Evolutionary conservation across 2,797 vertebrate genomes (phyloP).

Genomic region (Antrozous pallidus): DNA sequence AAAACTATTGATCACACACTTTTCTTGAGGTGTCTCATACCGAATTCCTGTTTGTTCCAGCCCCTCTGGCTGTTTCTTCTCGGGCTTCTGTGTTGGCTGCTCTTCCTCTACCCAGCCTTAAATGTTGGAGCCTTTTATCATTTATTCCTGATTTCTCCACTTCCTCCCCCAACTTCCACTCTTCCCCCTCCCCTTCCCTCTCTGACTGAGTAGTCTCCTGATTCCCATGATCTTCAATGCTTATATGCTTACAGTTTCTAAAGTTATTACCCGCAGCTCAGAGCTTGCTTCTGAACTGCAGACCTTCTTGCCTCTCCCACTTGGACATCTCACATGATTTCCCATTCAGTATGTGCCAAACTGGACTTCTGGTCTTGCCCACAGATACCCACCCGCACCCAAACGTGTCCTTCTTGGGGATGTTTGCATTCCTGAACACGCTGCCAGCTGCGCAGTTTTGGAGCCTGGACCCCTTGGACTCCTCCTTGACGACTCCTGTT

Average conservation of each 20-base stretch:
- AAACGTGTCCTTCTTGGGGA: not conserved
- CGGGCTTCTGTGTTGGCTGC: not conserved
- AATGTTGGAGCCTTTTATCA: not conserved
- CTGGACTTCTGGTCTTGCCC: not conserved
- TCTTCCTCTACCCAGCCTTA: not conserved
- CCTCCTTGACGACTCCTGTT: not conserved
- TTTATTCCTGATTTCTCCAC: not conserved
- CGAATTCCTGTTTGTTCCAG: not conserved
- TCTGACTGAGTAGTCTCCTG: not conserved
- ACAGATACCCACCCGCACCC: not conserved
- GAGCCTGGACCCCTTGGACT: not conserved
- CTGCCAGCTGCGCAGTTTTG: not conserved
- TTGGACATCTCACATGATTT: constrained; percentile 25
- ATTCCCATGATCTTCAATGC: not conserved
- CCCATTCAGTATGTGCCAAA: not conserved
- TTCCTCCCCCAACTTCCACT: not conserved
- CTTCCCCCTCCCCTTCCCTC: not conserved
- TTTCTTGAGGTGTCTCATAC: not conserved
- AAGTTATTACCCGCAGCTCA: not conserved
- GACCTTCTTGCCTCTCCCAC: not conserved
- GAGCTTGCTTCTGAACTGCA: not conserved
- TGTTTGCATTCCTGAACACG: constrained; percentile 5
- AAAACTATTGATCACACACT: not conserved
- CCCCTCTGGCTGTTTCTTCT: not conserved
- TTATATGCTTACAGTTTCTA: not conserved